Conservation (phyloP, 1,140 invertebrate species). For the Maniola jurtina region DNA sequence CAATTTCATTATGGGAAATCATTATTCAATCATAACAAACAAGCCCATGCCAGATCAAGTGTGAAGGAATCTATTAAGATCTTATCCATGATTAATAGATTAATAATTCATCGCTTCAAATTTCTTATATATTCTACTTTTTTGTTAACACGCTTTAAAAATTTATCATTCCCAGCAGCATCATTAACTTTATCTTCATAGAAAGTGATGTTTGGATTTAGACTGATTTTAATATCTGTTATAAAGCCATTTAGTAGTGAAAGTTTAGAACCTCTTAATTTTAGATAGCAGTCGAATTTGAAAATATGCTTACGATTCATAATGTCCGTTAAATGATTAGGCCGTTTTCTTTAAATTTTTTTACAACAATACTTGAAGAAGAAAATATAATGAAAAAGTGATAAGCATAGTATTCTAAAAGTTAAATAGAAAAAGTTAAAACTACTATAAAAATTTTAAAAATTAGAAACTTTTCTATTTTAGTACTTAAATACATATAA, state of each 20-base stretch:
- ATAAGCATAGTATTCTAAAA: no score
- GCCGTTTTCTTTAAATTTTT: no score
- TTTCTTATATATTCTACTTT: not conserved
- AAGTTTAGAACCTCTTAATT: constrained; percentile 1
- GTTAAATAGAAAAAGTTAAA: no score
- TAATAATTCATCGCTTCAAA: constrained; percentile 2
- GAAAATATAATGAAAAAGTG: no score
- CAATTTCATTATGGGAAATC: constrained; percentile 30
- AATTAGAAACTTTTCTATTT: no score
- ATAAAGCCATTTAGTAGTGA: not conserved
- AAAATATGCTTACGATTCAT: not conserved
- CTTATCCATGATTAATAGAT: not conserved
- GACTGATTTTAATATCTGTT: constrained; percentile 1
- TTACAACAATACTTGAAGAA: no score
- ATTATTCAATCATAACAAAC: constrained; percentile 25
- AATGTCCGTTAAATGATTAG: no score
- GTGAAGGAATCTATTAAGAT: constrained; percentile 15
- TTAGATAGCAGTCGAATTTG: not conserved
- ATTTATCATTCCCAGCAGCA: not conserved
- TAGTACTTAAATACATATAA: no score
- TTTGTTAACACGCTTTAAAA: not conserved
- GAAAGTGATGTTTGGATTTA: not conserved
- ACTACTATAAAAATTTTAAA: no score
- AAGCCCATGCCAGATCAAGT: constrained; percentile 5
- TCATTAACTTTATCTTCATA: not conserved